phyloP scores from a whole-genome alignment of 2,888 invertebrate genomes.

The Lycaena phlaeas region DNA sequence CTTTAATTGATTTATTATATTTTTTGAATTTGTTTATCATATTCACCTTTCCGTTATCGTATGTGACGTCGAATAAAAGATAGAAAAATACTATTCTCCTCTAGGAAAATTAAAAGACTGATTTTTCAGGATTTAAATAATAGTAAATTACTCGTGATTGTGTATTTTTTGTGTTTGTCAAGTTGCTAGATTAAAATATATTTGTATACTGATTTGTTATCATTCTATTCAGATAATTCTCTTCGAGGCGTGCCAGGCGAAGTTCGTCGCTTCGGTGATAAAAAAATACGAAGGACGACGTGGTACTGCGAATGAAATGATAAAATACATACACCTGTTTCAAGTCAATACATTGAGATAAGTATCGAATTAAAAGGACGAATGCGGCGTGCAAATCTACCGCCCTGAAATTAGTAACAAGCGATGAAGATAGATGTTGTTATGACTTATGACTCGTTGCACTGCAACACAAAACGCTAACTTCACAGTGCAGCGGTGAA shows the following conservation, averaged over 20 bases:
- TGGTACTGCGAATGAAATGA: slow-evolving; percentile 64
- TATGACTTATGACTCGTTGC: too few relatives aligned
- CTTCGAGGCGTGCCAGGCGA: slow-evolving; percentile 66
- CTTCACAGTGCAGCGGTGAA: too few relatives aligned
- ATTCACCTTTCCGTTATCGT: too few relatives aligned
- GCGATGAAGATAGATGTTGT: too few relatives aligned
- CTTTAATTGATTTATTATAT: too few relatives aligned
- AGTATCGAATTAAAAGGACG: not conserved
- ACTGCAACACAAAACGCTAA: too few relatives aligned
- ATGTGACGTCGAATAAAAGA: too few relatives aligned
- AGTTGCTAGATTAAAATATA: not conserved
- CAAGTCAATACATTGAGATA: not conserved
- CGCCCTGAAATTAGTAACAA: not conserved
- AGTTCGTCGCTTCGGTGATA: slow-evolving; percentile 49
- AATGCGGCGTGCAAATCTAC: not conserved
- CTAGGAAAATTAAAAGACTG: too few relatives aligned
- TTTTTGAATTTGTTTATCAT: too few relatives aligned
- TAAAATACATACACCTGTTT: not conserved
- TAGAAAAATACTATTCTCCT: too few relatives aligned
- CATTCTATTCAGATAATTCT: slow-evolving; percentile 57
- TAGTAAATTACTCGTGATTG: too few relatives aligned
- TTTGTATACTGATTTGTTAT: not conserved
- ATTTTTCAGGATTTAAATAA: too few relatives aligned
- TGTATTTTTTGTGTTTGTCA: slow-evolving; percentile 1
- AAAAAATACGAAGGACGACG: slow-evolving; percentile 54